phyloP scores from a whole-genome alignment of 1,140 invertebrate genomes.

The Trichomalopsis sarcophagae region DNA sequence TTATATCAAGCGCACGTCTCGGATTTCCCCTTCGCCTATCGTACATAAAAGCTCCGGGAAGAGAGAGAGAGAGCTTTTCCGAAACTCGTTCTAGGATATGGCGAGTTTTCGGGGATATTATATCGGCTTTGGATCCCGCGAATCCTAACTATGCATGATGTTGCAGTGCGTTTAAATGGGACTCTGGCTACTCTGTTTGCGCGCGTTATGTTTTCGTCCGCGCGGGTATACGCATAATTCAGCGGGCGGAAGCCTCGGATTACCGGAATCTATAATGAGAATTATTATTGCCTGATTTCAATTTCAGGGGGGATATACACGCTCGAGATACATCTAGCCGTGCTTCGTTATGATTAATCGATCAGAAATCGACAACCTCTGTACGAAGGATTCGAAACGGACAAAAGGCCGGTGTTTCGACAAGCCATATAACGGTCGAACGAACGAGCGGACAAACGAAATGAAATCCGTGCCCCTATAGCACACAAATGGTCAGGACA shows the following conservation, averaged over 20 bases:
- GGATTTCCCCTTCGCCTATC: slow-evolving; percentile 3
- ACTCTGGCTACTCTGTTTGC: too few species aligned
- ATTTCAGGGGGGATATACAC: neutral
- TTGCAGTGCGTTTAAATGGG: neutral
- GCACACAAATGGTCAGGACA: neutral
- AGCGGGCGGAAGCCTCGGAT: neutral
- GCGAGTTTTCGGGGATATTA: neutral
- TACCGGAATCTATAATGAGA: neutral
- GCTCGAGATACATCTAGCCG: too few species aligned
- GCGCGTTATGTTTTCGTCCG: neutral
- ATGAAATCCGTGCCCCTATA: neutral
- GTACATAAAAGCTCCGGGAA: neutral
- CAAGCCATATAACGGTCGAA: neutral
- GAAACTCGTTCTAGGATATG: neutral
- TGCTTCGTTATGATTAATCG: too few species aligned
- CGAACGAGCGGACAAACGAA: neutral
- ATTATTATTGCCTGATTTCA: slow-evolving; percentile 1
- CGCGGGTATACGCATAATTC: neutral
- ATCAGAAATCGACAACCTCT: too few species aligned
- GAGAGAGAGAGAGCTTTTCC: neutral
- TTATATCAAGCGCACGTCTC: neutral
- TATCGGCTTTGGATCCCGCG: neutral
- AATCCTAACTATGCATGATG: neutral
- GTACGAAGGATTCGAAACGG: neutral
- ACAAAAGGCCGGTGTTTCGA: neutral